Evolutionary conservation across 2,888 invertebrate species (phyloP).

Genomic region (Lasioglossum vierecki): DNA sequence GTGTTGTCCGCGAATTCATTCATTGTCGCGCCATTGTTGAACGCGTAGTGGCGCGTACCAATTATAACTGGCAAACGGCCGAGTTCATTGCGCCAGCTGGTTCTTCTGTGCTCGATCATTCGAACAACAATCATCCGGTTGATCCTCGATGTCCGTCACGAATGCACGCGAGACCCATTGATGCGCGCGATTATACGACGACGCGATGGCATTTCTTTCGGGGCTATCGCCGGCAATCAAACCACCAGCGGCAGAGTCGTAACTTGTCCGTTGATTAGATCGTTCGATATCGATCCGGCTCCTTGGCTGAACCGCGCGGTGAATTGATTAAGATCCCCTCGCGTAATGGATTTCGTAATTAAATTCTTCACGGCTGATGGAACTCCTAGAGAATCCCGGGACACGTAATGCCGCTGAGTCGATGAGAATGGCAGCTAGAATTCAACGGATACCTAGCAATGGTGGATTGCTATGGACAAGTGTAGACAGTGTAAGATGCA

Average conservation of each 20-base stretch:
- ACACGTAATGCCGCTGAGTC: background rate
- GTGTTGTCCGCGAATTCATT: constrained; percentile 46
- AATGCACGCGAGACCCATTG: constrained; percentile 37
- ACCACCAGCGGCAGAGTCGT: background rate
- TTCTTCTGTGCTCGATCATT: constrained; percentile 5
- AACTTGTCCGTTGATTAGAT: constrained; percentile 27
- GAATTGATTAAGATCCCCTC: constrained; percentile 11
- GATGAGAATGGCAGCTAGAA: background rate
- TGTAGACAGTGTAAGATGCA: background rate
- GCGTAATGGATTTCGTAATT: constrained; percentile 31
- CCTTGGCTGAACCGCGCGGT: background rate
- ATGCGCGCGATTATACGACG: constrained; percentile 10
- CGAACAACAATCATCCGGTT: constrained; percentile 1
- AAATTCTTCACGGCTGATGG: constrained; percentile 31
- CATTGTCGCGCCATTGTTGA: constrained; percentile 51
- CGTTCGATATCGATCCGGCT: constrained; percentile 15
- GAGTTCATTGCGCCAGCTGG: constrained; percentile 54
- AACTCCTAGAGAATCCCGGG: constrained; percentile 12
- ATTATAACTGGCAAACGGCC: constrained; percentile 61
- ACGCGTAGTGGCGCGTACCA: constrained; percentile 46
- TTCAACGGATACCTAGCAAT: background rate
- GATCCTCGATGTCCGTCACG: constrained; percentile 46
- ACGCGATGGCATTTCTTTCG: constrained; percentile 47
- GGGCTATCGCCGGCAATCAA: constrained; percentile 10
- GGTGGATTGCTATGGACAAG: background rate